Evolutionary conservation across 2,888 invertebrate species (phyloP).

Genomic region (Diarsia mendica): DNA sequence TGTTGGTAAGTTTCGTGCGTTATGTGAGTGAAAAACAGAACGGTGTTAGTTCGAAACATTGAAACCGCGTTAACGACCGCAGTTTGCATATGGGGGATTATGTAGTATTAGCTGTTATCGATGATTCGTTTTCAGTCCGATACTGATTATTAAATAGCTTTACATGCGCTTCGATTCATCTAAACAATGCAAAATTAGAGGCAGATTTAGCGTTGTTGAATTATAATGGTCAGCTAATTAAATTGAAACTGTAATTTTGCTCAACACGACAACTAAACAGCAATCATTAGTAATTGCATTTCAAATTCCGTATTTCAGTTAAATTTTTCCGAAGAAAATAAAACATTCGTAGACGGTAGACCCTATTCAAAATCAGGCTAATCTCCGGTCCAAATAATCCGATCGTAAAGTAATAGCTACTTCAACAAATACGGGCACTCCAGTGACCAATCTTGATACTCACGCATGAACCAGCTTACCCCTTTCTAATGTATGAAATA

Average conservation of each 20-base stretch:
- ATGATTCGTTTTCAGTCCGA: conserved; percentile 45
- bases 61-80: conserved; percentile 27
- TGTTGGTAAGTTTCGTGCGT: conserved; percentile 32
- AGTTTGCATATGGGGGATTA: conserved; percentile 43
- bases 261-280: neutral
- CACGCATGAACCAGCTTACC: conserved; percentile 44
- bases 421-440: conserved; percentile 33
- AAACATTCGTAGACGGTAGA: neutral
- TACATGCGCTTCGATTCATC: conserved; percentile 23
- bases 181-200: conserved; percentile 32
- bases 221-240: neutral
- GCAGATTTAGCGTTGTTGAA: conserved; percentile 13
- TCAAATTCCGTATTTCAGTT: neutral
- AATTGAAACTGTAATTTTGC: neutral
- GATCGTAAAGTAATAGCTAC: conserved; percentile 24
- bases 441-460: conserved; percentile 50
- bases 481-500: conserved; percentile 56
- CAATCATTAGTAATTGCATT: neutral
- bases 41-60: conserved; percentile 17
- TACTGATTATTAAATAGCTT: conserved; percentile 54
- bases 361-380: conserved; percentile 33
- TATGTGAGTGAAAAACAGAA: conserved; percentile 17
- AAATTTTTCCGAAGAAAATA: neutral
- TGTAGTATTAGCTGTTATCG: conserved; percentile 39
- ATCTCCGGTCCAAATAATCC: conserved; percentile 32